Base-by-base conservation (phyloP, 2,888 invertebrate species). In the Eledona agricola region DNA sequence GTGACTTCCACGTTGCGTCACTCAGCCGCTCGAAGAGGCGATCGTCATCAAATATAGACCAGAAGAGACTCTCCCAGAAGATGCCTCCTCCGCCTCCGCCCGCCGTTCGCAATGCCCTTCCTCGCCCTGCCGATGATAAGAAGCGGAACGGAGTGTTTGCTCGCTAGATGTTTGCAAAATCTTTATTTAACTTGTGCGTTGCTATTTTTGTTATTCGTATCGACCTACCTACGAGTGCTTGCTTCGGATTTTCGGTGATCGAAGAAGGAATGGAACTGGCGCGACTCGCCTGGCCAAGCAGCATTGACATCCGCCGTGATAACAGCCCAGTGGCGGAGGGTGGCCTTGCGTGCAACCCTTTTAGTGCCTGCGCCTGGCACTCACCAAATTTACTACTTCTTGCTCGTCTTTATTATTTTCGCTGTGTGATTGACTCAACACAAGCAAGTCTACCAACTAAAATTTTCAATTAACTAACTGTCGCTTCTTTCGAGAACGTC, bases 1-100 rank as follows among this genome's bases (percentile, higher is more conserved):
- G 59, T 42, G 58, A 59, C 60, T 61, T 61, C 62, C 45, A 62
- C 60, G 55, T 64, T 64, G 65, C 65, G 62, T 67, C 64, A 65
- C 56, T n/a, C n/a, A n/a, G n/a, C n/a, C n/a, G 26, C 25, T 26
- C 11, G 40, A 50, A 50, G 50, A 50, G 42, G 51, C 42, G 23
- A 34, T n/a, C 26, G 26, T 40, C 40, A 16, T 29, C 37, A 29
- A 40, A 25, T 50, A 17, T 50, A 31, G 28, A 46, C 38, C 20
- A 23, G 20, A 2, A 7, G 10, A 35, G 23, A 37, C 23, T 13
- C 3, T 1, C n/a, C 5, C 12, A 25, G 5, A 5, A 4, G 4
- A 4, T 7, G 26, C 3, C 5, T 7, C 3, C 34, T 34, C 34
- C 15, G 17, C n/a, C n/a, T n/a, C n/a, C n/a, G n/a, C n/a, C n/a